phyloP scores from a whole-genome alignment of 2,888 invertebrate species.

The Liopterus haemorrhoidalis region DNA sequence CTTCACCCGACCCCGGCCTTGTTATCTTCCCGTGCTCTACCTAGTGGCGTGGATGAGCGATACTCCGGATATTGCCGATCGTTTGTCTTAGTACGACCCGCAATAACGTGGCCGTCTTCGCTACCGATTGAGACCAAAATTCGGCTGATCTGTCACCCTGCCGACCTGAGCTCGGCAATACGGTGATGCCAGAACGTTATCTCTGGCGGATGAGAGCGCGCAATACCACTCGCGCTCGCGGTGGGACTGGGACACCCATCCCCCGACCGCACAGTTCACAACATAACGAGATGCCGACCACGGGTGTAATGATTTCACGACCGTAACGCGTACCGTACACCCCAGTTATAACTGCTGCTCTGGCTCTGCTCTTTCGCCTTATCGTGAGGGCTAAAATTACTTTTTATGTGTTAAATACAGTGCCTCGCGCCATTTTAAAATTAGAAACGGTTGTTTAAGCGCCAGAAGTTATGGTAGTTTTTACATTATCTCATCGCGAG shows the following conservation, averaged over 20 bases:
- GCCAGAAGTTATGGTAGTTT: slow-evolving; percentile 43
- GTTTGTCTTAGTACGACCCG: slow-evolving; percentile 42
- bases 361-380: slow-evolving; percentile 37
- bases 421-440: slow-evolving; percentile 41
- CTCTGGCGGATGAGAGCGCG: slow-evolving; percentile 10
- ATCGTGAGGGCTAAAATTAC: slow-evolving; percentile 39
- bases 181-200: neutral
- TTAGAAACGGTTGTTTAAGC: slow-evolving; percentile 44
- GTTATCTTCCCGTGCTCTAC: too few species aligned
- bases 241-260: slow-evolving; percentile 6
- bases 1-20: too few species aligned
- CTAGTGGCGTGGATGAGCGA: slow-evolving; percentile 43
- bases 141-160: slow-evolving; percentile 39
- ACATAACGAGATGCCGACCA: slow-evolving; percentile 25
- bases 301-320: slow-evolving; percentile 26
- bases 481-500: slow-evolving; percentile 42
- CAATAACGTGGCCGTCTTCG: slow-evolving; percentile 29
- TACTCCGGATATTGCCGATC: slow-evolving; percentile 45
- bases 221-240: slow-evolving; percentile 2
- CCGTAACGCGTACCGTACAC: slow-evolving; percentile 26
- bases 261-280: slow-evolving; percentile 25
- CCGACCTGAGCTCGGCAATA: slow-evolving; percentile 12
- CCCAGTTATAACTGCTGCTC: slow-evolving; percentile 28
- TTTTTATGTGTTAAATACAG: slow-evolving; percentile 42
- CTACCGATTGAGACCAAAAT: slow-evolving; percentile 38